Evolutionary conservation across 2,888 invertebrate species (phyloP), one percentile per base, ranked within the genome.

Genomic region (Campaea margaritaria): DNA sequence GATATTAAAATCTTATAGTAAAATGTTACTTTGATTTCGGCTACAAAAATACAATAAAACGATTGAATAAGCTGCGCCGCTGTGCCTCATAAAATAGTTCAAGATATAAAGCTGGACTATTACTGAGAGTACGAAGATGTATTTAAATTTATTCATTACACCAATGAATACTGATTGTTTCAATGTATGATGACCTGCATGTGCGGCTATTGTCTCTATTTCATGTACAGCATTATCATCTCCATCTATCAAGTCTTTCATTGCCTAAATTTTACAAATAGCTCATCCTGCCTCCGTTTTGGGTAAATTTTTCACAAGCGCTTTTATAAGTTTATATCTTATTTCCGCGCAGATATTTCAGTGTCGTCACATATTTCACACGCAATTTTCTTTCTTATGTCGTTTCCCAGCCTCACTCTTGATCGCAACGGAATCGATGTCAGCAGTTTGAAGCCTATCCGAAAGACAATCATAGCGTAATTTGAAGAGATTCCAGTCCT

Each of bases 141-240:
- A 73, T 74, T 72, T 64, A 75, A 76, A 76, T 77, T 69, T 70
- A 75, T 76, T 75, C 70, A 74, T 72, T 72, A 67, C 52, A 61
- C 15, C 73, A 75, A 78, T 78, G 71, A 74, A 76, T 74, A 72
- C 70, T 69, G 58, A 76, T 75, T 70, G 68, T 68, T 68, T 62
- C 65, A 60, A 64, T 56, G 64, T 69, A 65, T 63, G 51, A 46
- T 64, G 55, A 62, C 62, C 66, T 64, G 52, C 65, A 62, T 64
- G 21, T 21, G 21, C 21, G 2, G 5, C 5, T 21, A 21, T 21
- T 3, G 21, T 21, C 15, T 16, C n/a, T 39, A 9, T 15, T 51
- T n/a, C 13, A 42, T 5, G 52, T 41, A 46, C 46, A 28, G 1
- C 1, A 13, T 10, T 13, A 36, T 5, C 21, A 16, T 5, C 13